Conservation (phyloP, 2,888 invertebrate genomes). For the Polyommatus icarus region DNA sequence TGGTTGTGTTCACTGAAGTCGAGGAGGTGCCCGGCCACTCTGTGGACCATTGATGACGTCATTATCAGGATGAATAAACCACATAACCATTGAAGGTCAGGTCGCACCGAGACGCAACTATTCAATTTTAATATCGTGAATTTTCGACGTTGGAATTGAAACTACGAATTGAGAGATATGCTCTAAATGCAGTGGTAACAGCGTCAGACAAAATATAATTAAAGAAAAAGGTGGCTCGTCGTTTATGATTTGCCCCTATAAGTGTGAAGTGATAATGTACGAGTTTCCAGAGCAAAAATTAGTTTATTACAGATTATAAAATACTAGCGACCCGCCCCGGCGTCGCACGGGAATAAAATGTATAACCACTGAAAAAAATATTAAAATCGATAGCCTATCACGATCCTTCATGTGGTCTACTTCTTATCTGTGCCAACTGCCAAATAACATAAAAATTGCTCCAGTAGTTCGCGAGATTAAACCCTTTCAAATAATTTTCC, state of each 20-base stretch:
- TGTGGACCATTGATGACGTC: neutral
- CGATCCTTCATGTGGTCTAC: too few species aligned
- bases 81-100: conserved; percentile 6
- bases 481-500: too few species aligned
- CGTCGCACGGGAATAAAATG: too few species aligned
- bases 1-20: conserved; percentile 19
- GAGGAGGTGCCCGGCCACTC: conserved; percentile 15
- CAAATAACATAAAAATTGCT: too few species aligned
- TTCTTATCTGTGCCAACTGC: too few species aligned
- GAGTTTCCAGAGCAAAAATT: neutral
- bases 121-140: neutral
- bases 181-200: neutral
- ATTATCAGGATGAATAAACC: neutral
- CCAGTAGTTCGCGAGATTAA: too few species aligned
- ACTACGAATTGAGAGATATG: neutral
- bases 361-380: too few species aligned
- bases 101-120: too few species aligned
- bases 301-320: neutral
- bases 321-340: too few species aligned
- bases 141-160: neutral
- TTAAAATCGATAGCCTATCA: too few species aligned
- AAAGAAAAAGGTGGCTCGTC: neutral
- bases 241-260: neutral
- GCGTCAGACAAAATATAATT: neutral
- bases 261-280: neutral